Conservation (phyloP, 2,888 invertebrate genomes). For the Omphaloscelis lunosa region DNA sequence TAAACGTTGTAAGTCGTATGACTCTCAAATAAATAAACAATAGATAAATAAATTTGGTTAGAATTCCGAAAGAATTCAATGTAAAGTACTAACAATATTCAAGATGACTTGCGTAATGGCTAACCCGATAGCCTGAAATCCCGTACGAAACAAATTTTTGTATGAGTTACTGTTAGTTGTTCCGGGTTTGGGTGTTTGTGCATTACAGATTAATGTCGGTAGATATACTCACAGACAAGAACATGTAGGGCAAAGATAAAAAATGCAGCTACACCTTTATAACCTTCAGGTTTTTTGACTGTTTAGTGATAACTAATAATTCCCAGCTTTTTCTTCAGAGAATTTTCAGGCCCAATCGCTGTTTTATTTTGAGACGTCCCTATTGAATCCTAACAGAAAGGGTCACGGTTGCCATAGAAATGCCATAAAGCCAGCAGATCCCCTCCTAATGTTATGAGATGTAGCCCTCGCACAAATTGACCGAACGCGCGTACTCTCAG, state of each 20-base stretch:
- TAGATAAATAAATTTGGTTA: not conserved
- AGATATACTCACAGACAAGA: not conserved
- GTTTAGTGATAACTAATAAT: not conserved
- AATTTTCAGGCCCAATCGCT: not conserved
- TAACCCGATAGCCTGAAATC: conserved; percentile 14
- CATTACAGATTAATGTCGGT: conserved; percentile 24
- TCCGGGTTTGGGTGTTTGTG: conserved; percentile 41
- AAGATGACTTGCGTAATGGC: conserved; percentile 16
- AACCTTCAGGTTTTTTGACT: not conserved
- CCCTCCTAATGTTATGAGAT: conserved; percentile 61
- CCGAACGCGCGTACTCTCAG: conserved; percentile 40
- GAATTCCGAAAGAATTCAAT: not conserved
- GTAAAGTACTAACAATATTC: not conserved
- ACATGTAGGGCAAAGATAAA: conserved; percentile 4
- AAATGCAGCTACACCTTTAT: not conserved
- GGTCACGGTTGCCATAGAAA: conserved; percentile 57
- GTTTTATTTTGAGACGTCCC: not conserved
- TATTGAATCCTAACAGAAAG: conserved; percentile 26
- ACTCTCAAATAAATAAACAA: not conserved
- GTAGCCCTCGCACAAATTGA: conserved; percentile 59
- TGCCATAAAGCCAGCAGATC: conserved; percentile 56
- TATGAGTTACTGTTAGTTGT: conserved; percentile 37
- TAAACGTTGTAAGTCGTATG: not conserved
- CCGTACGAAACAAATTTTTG: conserved; percentile 47
- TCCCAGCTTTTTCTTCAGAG: too few relatives aligned